Evolutionary conservation across 2,888 invertebrate genomes (phyloP).

Genomic region (Cantharis rustica): DNA sequence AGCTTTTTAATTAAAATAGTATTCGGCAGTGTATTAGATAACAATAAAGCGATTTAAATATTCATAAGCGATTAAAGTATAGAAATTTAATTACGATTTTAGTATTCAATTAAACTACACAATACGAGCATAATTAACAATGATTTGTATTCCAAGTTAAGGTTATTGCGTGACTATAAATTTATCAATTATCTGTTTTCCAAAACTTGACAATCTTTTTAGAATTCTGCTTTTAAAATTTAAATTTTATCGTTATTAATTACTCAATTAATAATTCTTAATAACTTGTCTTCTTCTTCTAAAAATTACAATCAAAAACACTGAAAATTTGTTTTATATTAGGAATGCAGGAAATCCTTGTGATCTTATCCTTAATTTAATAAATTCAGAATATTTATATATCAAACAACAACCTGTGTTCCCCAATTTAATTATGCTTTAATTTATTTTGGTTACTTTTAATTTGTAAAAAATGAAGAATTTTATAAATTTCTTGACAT

Average conservation of each 20-base stretch:
- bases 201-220: not conserved
- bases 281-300: not conserved
- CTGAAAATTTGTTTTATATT: too few species aligned
- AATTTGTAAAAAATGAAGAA: too few species aligned
- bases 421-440: too few species aligned
- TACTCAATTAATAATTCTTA: not conserved
- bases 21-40: not conserved
- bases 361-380: too few species aligned
- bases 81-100: slow-evolving; percentile 21
- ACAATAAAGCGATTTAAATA: slow-evolving; percentile 15
- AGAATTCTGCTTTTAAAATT: slow-evolving; percentile 4
- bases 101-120: slow-evolving; percentile 21
- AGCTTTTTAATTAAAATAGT: slow-evolving; percentile 17
- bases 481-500: too few species aligned
- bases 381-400: too few species aligned
- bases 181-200: not conserved
- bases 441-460: too few species aligned
- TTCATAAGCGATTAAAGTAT: slow-evolving; percentile 14
- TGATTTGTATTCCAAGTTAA: slow-evolving; percentile 16
- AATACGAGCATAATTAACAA: slow-evolving; percentile 17
- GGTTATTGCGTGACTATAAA: not conserved
- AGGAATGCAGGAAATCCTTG: too few species aligned
- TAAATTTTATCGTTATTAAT: slow-evolving; percentile 7
- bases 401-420: too few species aligned
- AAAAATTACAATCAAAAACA: too few species aligned